Conservation (phyloP, 2,797 vertebrate genomes). For the Stomatorhinus walkeri region DNA sequence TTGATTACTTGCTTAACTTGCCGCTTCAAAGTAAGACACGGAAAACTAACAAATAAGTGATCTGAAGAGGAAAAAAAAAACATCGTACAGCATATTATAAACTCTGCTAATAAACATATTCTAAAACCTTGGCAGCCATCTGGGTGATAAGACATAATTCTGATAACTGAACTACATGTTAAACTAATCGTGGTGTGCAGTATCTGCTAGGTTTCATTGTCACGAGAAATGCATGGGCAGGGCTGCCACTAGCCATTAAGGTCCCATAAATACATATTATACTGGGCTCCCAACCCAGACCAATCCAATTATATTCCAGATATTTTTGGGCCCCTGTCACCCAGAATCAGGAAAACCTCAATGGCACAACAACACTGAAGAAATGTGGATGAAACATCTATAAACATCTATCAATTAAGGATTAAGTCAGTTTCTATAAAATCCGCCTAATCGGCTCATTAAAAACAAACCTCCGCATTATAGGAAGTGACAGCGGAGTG, state of each 20-base stretch:
- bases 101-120: not conserved
- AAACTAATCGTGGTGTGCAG: not conserved
- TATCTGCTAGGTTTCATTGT: not conserved
- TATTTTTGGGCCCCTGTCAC: not conserved
- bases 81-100: not conserved
- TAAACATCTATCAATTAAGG: not conserved
- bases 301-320: not conserved
- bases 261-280: not conserved
- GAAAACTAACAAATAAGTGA: not conserved
- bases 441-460: not conserved
- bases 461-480: not conserved
- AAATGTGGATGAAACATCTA: not conserved
- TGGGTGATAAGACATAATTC: not conserved
- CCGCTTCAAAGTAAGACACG: not conserved
- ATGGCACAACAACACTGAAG: not conserved
- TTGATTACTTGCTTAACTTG: not conserved
- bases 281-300: not conserved
- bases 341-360: not conserved
- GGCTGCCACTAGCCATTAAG: not conserved
- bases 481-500: not conserved
- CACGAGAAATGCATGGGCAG: not conserved
- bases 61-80: not conserved
- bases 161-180: not conserved
- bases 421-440: not conserved
- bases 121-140: not conserved